Evolutionary conservation across 2,888 invertebrate species (phyloP), one percentile per base, ranked within the genome.

Genomic region (Polydrusus cervinus): DNA sequence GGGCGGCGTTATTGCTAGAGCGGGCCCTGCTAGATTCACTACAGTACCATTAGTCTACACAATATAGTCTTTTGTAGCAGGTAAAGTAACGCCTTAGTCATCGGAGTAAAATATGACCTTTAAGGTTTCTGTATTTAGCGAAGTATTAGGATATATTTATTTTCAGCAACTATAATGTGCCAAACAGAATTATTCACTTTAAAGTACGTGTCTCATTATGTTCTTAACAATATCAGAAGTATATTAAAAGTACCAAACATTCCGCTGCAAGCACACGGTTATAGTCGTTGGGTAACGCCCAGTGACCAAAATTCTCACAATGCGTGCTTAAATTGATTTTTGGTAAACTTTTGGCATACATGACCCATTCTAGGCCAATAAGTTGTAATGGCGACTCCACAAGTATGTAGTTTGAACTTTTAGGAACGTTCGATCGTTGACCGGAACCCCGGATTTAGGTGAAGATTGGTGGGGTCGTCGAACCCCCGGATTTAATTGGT

Each of bases 391-490:
- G 71, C 65, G 55, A 20, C 64, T 71, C 47, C 25, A 64, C 64
- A 45, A 47, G 66, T 66, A 66, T 71, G 51, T 72, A 72, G 57
- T 43, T 67, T 73, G 67, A 67, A 73, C 67, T 67, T 73, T 73
- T 73, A 49, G 51, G 67, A 73, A 49, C 66, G 47, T 53, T 73
- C 68, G 78, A 76, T 76, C 78, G 75, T 75, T 78, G 78, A 76
- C 78, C 78, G 71, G 74, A 76, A 78, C 76, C 76, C 78, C 74
- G 75, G 71, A 78, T 75, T 76, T 71, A 71, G 74, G 74, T 74
- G 74, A 75, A 69, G 76, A 74, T 64, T 73, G 73, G 72, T 73
- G 73, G 74, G 73, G 74, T 74, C 74, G 77, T 51, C 71, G 74
- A 77, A 74, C 77, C 72, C 74, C 77, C 57, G 57, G 66, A 71